Evolutionary conservation across 1,140 invertebrate species (phyloP), one percentile per base, ranked within the genome.

Genomic region (Drosophila parabipectinata): DNA sequence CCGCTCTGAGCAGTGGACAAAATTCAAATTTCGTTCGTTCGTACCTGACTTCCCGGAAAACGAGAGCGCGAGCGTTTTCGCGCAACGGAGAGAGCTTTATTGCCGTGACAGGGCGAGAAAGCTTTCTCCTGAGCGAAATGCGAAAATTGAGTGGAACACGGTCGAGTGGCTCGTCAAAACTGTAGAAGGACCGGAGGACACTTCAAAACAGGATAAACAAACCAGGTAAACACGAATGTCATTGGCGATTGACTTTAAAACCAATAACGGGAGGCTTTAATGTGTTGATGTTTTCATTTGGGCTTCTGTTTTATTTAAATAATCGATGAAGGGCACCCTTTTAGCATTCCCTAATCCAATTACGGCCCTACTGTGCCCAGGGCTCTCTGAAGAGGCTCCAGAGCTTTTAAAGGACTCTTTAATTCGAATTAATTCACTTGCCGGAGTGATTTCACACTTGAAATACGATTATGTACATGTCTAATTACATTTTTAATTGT

Each of bases 51-150:
- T 37, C 34, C 34, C 32, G 10, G 12, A 37, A 37, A 37, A 10
- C 4, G 2, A 37, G 34, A 37, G 34, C 10, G 34, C 34, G 3
- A 4, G 34, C 82, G 76, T 82, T 88, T 82, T 77, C 78, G 78
- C 82, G 79, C 82, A 87, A 87, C 75, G 82, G 53, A 78, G 1
- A 47, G 28, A 88, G 83, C 78, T 87, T 87, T 87, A 28, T 58
- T 37, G 58, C 47, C 26, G 32, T 37, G 26, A 18, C 71, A 41
- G 50, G 55, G 32, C 48, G 26, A 5, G 26, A 72, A 72, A 81
- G 78, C 82, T 87, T 79, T 63, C 47, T 10, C 7, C 30, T 71
- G 67, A 82, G 77, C 54, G 53, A 47, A 47, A 21, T 4, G 44
- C 41, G 41, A 48, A 63, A 72, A 53, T 73, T 64, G 69, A 74